Base-by-base conservation (phyloP, 2,888 invertebrate species). In the Cephalotes varians region DNA sequence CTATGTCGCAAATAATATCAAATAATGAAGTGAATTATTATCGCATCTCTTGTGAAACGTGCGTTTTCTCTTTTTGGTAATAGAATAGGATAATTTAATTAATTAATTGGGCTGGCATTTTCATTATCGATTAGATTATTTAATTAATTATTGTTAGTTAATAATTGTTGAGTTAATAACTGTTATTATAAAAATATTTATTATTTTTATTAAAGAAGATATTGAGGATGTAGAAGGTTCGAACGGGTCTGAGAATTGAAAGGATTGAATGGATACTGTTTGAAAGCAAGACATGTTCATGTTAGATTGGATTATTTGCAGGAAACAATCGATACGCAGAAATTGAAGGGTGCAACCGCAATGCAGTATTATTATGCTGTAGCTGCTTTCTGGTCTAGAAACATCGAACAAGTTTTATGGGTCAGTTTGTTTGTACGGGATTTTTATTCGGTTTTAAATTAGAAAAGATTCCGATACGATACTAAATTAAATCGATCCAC, bases 181-280 rank as follows among this genome's bases (percentile, higher is more conserved):
- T 51, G 25, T 49, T 12, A 31, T 67, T 31, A 21, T 69, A 12
- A 49, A n/a, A 21, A 51, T 47, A 51, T 69, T 51, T 71, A n/a
- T 12, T 5, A 5, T 21, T 37, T 67, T 67, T 49, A 47, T 21
- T 34, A 37, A 71, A 54, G 9, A 7, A 3, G 12, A 21, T 25
- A 28, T 56, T 56, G 25, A 56, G 28, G n/a, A n/a, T n/a, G n/a
- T n/a, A n/a, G n/a, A n/a, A 31, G 3, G 31, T 67, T 72, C 12
- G 3, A 25, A 40, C 34, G 34, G 40, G 31, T 60, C 15, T 54
- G 37, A 56, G 2, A 37, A 54, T 37, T 31, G 60, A 21, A 31
- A 31, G 28, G 21, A 60, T 34, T 85, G 69, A 82, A 85, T 71
- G 77, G 77, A 82, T 87, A 85, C 71, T 64, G 72, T 83, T 85